These are phyloP conservation scores for Apodemia duryi DNA, from an alignment of 2,888 invertebrate species.

Conservation along the genomic window DNA sequence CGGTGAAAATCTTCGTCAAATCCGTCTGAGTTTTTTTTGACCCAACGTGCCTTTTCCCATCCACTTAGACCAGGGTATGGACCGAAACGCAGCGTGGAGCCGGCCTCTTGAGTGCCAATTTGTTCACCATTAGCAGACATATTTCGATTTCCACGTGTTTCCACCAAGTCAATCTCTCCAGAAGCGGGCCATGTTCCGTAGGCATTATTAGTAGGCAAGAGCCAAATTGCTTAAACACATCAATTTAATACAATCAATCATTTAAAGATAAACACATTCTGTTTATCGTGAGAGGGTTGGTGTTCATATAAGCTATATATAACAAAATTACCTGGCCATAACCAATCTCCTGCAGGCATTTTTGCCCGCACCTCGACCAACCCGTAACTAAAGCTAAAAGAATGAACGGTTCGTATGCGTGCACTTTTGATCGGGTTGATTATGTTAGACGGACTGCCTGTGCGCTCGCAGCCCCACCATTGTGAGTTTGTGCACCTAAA, in stretches of 20 bases:
- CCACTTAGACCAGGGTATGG: slow-evolving; percentile 74
- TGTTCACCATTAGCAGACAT: slow-evolving; percentile 59
- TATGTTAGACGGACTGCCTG: slow-evolving; percentile 68
- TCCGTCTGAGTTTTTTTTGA: slow-evolving; percentile 49
- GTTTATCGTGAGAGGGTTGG: no score
- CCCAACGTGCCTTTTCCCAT: slow-evolving; percentile 70
- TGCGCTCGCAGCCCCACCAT: slow-evolving; percentile 79
- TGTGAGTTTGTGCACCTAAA: slow-evolving; percentile 78
- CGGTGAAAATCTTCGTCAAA: slow-evolving; percentile 79
- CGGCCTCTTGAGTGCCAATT: slow-evolving; percentile 78
- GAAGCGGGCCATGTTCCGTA: slow-evolving; percentile 85
- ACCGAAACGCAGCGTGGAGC: slow-evolving; percentile 83
- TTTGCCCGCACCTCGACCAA: slow-evolving; percentile 77
- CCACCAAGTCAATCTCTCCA: slow-evolving; percentile 85
- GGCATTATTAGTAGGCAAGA: slow-evolving; percentile 80
- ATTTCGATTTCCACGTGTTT: slow-evolving; percentile 81
- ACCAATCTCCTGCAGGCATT: slow-evolving; percentile 81
- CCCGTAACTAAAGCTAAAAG: slow-evolving; percentile 79
- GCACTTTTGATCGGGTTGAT: slow-evolving; percentile 85
- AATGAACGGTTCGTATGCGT: slow-evolving; percentile 70
- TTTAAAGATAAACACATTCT: no score
- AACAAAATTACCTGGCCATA: slow-evolving; percentile 54
- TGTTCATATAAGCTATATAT: no score
- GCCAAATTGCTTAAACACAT: slow-evolving; percentile 79
- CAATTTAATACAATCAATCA: not conserved